These are phyloP conservation scores for Nothocercus nigrocapillus DNA, from an alignment of 2,113 vertebrate genomes.

Conservation along the genomic window DNA sequence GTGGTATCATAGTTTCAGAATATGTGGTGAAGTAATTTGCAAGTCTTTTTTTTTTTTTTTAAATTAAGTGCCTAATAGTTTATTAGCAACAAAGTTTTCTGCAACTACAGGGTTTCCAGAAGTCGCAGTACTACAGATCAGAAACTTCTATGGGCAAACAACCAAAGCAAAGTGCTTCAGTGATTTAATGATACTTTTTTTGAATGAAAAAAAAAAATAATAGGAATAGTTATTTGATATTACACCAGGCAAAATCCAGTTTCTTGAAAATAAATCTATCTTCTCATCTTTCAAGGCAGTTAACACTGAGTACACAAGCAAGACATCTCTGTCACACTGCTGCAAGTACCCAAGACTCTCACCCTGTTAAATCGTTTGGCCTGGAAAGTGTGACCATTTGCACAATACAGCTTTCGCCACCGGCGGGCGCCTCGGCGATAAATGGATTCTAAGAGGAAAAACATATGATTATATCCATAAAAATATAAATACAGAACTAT, in stretches of 20 bases:
- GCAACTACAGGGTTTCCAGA: neutral
- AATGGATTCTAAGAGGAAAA: slow-evolving; percentile 90
- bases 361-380: slow-evolving; percentile 99
- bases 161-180: neutral
- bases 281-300: slow-evolving; percentile 14
- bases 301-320: neutral
- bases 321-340: slow-evolving; percentile 34
- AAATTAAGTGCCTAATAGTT: neutral
- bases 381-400: slow-evolving; percentile 97
- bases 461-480: slow-evolving; percentile 50
- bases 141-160: neutral
- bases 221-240: neutral
- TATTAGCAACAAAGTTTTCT: neutral
- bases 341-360: slow-evolving; percentile 58
- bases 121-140: too few species aligned
- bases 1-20: neutral
- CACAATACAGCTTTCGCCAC: slow-evolving; percentile 99
- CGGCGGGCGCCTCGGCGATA: slow-evolving; percentile 95
- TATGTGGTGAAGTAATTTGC: neutral
- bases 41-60: neutral
- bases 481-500: slow-evolving; percentile 17
- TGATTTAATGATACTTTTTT: neutral
- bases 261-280: neutral
- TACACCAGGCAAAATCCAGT: neutral
- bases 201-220: neutral